A percentile compares a stretch with the other conserved stretches of the same genome.
phyloP scores from a whole-genome alignment of 30 jellyfish, hydroid and myxozoan genomes.

The Hydractinia symbiolongicarpus region DNA sequence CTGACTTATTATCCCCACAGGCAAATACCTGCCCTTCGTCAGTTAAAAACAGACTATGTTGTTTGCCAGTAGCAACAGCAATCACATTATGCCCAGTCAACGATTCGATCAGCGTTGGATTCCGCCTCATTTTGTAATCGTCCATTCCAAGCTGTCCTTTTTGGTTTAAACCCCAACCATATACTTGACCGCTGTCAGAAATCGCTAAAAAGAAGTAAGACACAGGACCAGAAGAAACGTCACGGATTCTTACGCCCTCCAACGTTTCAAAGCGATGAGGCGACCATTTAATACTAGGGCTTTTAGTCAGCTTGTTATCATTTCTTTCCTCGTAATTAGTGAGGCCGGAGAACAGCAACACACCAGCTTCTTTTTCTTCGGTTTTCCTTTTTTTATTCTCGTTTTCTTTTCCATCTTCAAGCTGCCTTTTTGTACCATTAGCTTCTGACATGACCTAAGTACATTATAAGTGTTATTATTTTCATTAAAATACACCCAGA shows the following conservation, averaged over 20 bases:
- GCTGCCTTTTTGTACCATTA: constrained; percentile 20
- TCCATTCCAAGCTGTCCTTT: constrained; percentile 44
- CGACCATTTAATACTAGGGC: constrained; percentile 28
- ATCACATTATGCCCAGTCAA: constrained; percentile 18
- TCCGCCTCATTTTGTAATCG: constrained; percentile 12
- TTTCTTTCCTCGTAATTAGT: constrained; percentile 31
- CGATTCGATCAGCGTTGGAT: constrained; percentile 29
- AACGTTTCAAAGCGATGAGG: constrained; percentile 24
- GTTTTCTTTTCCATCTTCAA: neutral
- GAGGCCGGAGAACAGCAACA: constrained; percentile 32
- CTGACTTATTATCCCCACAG: constrained; percentile 36
- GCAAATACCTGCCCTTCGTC: constrained; percentile 36
- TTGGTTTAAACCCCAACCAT: constrained; percentile 30
- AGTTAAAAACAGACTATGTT: constrained; percentile 31
- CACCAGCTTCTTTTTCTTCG: constrained; percentile 4
- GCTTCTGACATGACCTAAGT: neutral
- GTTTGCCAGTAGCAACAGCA: constrained; percentile 36
- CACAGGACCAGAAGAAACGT: constrained; percentile 38
- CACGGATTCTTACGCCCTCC: constrained; percentile 23
- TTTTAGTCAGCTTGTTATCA: constrained; percentile 1
- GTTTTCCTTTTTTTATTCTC: constrained; percentile 12
- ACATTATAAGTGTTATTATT: too few relatives aligned
- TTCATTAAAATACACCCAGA: too few relatives aligned
- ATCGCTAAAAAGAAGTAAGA: constrained; percentile 33
- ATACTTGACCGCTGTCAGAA: constrained; percentile 26